phyloP scores from a whole-genome alignment of 2,888 invertebrate species.

The Callinectes sapidus region DNA sequence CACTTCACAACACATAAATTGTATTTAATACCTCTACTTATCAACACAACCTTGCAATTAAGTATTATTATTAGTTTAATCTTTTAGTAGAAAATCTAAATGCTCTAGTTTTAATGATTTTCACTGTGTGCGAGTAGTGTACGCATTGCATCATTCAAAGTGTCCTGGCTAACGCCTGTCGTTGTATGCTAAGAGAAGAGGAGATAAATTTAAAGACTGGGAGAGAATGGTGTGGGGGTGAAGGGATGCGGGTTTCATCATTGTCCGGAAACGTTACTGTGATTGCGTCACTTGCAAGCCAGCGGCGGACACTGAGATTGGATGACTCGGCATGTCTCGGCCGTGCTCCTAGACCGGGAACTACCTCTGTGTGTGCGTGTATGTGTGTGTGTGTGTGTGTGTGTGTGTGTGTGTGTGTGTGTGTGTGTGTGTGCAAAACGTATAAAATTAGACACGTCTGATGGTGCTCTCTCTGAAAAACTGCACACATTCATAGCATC shows the following conservation, averaged over 20 bases:
- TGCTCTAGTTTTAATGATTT: neutral
- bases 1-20: neutral
- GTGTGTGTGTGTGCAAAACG: neutral
- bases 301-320: neutral
- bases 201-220: neutral
- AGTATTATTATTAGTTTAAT: neutral
- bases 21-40: neutral
- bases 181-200: neutral
- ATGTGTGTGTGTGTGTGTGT: neutral
- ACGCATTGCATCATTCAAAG: neutral
- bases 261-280: neutral
- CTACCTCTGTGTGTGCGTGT: neutral
- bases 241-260: neutral
- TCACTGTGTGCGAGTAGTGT: neutral
- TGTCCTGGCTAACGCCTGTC: neutral
- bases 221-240: neutral
- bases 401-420: conserved; percentile 17
- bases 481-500: too few species aligned
- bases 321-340: neutral
- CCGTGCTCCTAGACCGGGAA: neutral
- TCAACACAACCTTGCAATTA: neutral
- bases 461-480: neutral
- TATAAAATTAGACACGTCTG: too few species aligned
- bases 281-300: neutral
- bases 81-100: neutral